phyloP scores from a whole-genome alignment of 2,888 invertebrate genomes.

The Choreutis nemorana region DNA sequence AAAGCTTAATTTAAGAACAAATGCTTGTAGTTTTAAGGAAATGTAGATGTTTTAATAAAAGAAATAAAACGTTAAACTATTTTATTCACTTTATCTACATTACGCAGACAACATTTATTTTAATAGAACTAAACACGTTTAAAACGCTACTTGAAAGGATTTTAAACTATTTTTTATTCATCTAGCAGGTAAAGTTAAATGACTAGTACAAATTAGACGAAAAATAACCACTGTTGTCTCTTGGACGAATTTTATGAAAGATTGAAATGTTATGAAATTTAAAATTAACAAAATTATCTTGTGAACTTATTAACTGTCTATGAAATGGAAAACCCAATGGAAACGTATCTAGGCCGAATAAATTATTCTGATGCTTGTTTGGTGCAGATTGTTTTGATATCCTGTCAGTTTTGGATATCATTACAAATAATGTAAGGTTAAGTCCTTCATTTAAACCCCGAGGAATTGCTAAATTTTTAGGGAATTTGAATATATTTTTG shows the following conservation, averaged over 20 bases:
- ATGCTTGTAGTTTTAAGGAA: too few relatives aligned
- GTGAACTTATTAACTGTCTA: slow-evolving; percentile 23
- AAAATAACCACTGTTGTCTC: slow-evolving; percentile 25
- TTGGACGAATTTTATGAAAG: slow-evolving; percentile 27
- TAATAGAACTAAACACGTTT: too few relatives aligned
- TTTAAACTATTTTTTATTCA: too few relatives aligned
- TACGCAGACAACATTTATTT: too few relatives aligned
- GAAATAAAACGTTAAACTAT: too few relatives aligned
- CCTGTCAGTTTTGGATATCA: slow-evolving; percentile 29
- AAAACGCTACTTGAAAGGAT: too few relatives aligned
- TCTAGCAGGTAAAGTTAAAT: too few relatives aligned
- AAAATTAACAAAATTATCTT: slow-evolving; percentile 29
- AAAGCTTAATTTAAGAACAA: too few relatives aligned
- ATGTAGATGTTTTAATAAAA: too few relatives aligned
- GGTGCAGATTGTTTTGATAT: slow-evolving; percentile 14
- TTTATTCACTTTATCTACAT: too few relatives aligned
- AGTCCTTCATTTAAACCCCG: slow-evolving; percentile 37
- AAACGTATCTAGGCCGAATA: slow-evolving; percentile 26
- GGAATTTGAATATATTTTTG: slow-evolving; percentile 41
- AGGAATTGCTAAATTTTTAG: slow-evolving; percentile 40
- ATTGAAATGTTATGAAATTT: slow-evolving; percentile 41
- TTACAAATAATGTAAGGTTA: slow-evolving; percentile 42
- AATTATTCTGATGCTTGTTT: slow-evolving; percentile 17
- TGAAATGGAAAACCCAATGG: slow-evolving; percentile 56
- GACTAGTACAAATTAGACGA: slow-evolving; percentile 30